A percentile compares a stretch with the other conserved stretches of the same genome.
Evolutionary conservation across 2,888 invertebrate genomes (phyloP).

Genomic region (Epistrophella euchroma): DNA sequence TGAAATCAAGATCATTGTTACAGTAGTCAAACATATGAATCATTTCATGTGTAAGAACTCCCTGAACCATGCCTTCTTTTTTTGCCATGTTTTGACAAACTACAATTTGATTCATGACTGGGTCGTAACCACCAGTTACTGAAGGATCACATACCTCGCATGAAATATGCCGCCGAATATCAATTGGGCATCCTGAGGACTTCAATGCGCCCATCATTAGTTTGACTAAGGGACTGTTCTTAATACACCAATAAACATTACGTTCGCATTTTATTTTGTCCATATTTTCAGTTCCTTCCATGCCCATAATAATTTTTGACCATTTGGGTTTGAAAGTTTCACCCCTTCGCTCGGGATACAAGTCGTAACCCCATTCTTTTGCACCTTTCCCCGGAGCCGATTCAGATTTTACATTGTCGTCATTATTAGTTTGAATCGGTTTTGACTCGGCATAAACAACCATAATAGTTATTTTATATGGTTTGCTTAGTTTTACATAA

Average conservation of each 20-base stretch:
- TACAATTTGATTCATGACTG: constrained; percentile 86
- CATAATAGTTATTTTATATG: constrained; percentile 39
- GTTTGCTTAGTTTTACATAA: constrained; percentile 31
- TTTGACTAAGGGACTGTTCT: constrained; percentile 92
- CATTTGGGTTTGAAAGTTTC: constrained; percentile 85
- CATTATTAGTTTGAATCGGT: constrained; percentile 7
- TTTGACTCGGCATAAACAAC: constrained; percentile 39
- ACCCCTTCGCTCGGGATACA: constrained; percentile 92
- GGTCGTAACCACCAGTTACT: constrained; percentile 94
- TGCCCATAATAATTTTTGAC: constrained; percentile 86
- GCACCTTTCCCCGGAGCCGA: constrained; percentile 50
- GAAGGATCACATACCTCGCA: constrained; percentile 94
- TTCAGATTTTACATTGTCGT: neutral
- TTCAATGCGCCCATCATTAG: constrained; percentile 93
- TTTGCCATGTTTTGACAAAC: constrained; percentile 94
- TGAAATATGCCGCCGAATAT: constrained; percentile 93
- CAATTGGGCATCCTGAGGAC: constrained; percentile 87
- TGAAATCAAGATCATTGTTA: constrained; percentile 93
- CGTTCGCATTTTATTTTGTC: constrained; percentile 92
- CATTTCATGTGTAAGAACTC: constrained; percentile 95
- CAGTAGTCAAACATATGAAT: constrained; percentile 99
- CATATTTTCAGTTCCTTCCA: constrained; percentile 88
- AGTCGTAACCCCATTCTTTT: constrained; percentile 89
- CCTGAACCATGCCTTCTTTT: constrained; percentile 89
- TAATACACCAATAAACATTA: constrained; percentile 90